These are phyloP conservation scores for Sebastes paucispinis DNA, from an alignment of 2,797 vertebrate species.

Conservation along the genomic window DNA sequence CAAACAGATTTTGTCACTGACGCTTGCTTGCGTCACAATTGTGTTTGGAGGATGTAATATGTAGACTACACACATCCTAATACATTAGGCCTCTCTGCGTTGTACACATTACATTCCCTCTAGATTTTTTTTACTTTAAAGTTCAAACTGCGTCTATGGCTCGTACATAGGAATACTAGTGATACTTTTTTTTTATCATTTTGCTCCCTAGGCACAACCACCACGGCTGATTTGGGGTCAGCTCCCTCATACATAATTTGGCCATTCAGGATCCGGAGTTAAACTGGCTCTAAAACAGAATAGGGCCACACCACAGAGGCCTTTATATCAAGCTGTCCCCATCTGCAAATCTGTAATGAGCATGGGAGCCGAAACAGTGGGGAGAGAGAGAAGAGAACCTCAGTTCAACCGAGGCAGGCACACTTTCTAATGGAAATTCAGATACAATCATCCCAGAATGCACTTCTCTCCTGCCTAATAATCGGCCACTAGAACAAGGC, in stretches of 20 bases:
- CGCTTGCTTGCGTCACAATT: no score
- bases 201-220: constrained; percentile 6
- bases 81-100: no score
- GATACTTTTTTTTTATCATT: constrained; percentile 10
- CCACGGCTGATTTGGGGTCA: constrained; percentile 38
- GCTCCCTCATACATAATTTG: constrained; percentile 53
- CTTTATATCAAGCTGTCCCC: constrained; percentile 60
- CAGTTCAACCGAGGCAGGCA: constrained; percentile 74
- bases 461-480: constrained; percentile 81
- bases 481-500: constrained; percentile 83
- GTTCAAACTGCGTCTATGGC: no score
- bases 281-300: constrained; percentile 52
- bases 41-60: no score
- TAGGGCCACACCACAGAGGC: constrained; percentile 56
- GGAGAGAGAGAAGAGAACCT: constrained; percentile 73
- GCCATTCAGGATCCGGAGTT: constrained; percentile 44
- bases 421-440: constrained; percentile 86
- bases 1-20: no score
- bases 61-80: no score
- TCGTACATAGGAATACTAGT: not conserved
- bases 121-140: no score
- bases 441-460: constrained; percentile 85
- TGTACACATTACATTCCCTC: no score
- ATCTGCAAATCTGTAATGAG: constrained; percentile 72
- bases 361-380: constrained; percentile 57